Evolutionary conservation across 2,888 invertebrate genomes (phyloP), one percentile per base, ranked within the genome.

Genomic region (Nymphalis urticae): DNA sequence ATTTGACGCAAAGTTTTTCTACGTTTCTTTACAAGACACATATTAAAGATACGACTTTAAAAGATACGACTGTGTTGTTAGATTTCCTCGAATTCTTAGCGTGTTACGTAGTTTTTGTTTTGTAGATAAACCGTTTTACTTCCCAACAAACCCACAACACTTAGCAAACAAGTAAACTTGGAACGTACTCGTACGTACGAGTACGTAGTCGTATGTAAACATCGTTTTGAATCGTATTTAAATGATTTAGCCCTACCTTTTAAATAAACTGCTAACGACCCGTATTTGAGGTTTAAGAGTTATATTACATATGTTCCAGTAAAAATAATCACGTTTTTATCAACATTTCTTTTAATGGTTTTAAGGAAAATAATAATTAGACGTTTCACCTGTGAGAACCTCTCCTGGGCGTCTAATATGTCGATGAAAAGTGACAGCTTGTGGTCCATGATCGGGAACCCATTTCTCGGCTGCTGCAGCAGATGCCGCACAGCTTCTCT

Each of bases 331-430:
- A 17, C 32, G 54, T 32, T 32, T 32, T 27, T 54, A 54, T 27
- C 17, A 32, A n/a, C 32, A 10, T 13, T 19, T 21, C 24, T 56
- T 56, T 53, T 56, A 27, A 48, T 27, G 54, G 21, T 27, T 36
- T 24, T 8, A 17, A n/a, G 9, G 56, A 48, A 17, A 13, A 53
- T 17, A 42, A 59, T 56, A 56, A 32, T 51, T 59, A 32, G 13
- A 1, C 8, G 42, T 19, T 48, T 77, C 82, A 96, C 96, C 96
- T 96, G 95, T 82, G 96, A 96, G 83, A 97, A 95, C 83, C 95
- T 94, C 84, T 96, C 96, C 93, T 97, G 96, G 66, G 96, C 95
- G 84, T 96, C 96, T 85, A 97, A 93, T 79, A 97, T 96, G 82
- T 97, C 96, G 84, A 96, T 95, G 90, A 96, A 96, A 62, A 97